Evolutionary conservation across 2,113 vertebrate genomes (phyloP).

Genomic region (Periophthalmodon schlosseri): DNA sequence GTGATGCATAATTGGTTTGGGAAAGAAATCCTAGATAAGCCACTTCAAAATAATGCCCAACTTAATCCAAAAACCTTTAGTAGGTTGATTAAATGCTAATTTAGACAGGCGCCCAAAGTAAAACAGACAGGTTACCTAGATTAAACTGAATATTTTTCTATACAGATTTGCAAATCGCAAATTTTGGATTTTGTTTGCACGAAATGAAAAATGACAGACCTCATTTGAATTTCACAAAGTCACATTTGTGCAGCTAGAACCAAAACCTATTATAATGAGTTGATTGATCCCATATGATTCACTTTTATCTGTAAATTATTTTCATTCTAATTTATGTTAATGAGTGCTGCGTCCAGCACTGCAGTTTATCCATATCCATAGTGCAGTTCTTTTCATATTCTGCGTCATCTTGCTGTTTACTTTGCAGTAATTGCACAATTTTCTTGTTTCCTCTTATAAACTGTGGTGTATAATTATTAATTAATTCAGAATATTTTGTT

Average conservation of each 20-base stretch:
- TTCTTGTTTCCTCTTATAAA: neutral
- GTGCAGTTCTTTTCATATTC: too few relatives aligned
- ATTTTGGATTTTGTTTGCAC: neutral
- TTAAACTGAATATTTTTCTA: too few relatives aligned
- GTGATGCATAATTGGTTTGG: neutral
- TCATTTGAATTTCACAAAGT: conserved; percentile 3
- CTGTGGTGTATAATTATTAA: neutral
- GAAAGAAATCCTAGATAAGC: neutral
- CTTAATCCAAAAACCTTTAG: neutral
- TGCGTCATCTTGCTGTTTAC: too few relatives aligned
- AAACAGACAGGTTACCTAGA: neutral
- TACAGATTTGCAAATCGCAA: too few relatives aligned
- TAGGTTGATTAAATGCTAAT: neutral
- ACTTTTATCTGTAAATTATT: neutral
- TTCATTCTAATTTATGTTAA: neutral
- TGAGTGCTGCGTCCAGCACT: neutral
- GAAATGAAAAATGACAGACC: neutral
- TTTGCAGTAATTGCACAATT: neutral
- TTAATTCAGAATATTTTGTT: neutral
- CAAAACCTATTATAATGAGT: neutral
- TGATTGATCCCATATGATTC: neutral
- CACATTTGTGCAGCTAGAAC: neutral
- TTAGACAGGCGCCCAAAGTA: neutral
- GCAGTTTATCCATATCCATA: neutral
- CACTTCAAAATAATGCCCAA: neutral